Evolutionary conservation across 2,888 invertebrate genomes (phyloP).

Genomic region (Antheraea yamamai): DNA sequence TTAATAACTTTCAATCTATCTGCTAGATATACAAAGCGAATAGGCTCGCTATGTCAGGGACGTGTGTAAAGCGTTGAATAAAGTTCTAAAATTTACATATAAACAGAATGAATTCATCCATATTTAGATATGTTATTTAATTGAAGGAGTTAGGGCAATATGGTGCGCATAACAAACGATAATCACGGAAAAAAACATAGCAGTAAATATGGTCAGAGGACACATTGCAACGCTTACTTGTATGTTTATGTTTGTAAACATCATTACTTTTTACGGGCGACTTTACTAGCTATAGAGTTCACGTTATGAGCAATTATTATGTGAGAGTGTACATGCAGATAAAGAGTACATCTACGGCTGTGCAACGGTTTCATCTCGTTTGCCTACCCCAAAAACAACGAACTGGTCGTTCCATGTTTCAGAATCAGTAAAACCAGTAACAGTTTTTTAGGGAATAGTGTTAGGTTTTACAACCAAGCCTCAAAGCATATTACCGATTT

Average conservation of each 20-base stretch:
- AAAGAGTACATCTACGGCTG: no score
- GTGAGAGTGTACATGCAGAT: background rate
- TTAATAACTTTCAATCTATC: no score
- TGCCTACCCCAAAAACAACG: no score
- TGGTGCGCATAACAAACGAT: constrained; percentile 6
- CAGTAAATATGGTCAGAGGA: constrained; percentile 4
- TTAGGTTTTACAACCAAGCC: no score
- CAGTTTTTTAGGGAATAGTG: no score
- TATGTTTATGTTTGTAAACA: background rate
- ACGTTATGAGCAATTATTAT: background rate
- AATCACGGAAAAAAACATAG: constrained; percentile 1
- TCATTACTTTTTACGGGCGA: constrained; percentile 1
- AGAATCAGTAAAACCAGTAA: no score
- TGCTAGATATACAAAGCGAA: background rate
- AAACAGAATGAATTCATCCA: background rate
- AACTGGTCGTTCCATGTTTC: no score
- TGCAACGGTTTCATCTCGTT: no score
- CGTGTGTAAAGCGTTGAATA: background rate
- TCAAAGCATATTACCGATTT: no score
- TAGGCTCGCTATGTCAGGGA: background rate
- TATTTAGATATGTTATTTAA: background rate
- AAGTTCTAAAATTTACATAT: background rate
- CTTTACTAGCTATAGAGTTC: background rate
- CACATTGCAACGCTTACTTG: background rate
- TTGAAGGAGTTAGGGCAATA: background rate